Evolutionary conservation across 2,888 invertebrate genomes (phyloP), one percentile per base, ranked within the genome.

Genomic region (Thera britannica): DNA sequence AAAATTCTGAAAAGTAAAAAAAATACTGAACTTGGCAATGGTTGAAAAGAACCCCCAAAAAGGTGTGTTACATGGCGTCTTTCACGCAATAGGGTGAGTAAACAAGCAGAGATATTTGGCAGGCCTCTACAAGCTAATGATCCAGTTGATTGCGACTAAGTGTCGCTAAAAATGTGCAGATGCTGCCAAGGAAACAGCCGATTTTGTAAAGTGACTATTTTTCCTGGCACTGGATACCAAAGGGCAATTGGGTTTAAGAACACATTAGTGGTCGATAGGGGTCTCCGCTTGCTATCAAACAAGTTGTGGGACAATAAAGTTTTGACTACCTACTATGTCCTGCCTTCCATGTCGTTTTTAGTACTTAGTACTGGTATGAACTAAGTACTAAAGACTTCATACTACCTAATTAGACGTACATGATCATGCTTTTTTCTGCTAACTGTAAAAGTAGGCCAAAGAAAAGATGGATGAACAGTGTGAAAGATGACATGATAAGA

Each of bases 61-160:
- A 89, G 87, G 90, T 90, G 88, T 87, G 80, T 83, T 79, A 84
- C 84, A 89, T 87, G 87, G 77, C 82, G 79, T 86, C 84, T 88
- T 88, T 86, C 83, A 85, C 87, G 83, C 85, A 85, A 85, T 87
- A 88, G 88, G 88, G 91, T 90, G 91, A 86, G 89, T 90, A 89
- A 87, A 87, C 87, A 88, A 84, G 85, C 88, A 80, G 86, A 89
- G 90, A 92, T 90, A 93, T 93, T 93, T 93, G 93, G 93, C 93
- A 92, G 92, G 86, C 90, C 86, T 89, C 88, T 89, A 86, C 89
- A 84, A 86, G 89, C 92, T 93, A 93, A 93, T 93, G 92, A 93
- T 92, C 90, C 92, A 83, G 87, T 89, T 92, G 92, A 93, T 93
- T 93, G 92, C 84, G 92, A 92, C 89, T 89, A 93, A 93, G 89